phyloP scores from a whole-genome alignment of 2,888 invertebrate species.

The Melinaea marsaeus region DNA sequence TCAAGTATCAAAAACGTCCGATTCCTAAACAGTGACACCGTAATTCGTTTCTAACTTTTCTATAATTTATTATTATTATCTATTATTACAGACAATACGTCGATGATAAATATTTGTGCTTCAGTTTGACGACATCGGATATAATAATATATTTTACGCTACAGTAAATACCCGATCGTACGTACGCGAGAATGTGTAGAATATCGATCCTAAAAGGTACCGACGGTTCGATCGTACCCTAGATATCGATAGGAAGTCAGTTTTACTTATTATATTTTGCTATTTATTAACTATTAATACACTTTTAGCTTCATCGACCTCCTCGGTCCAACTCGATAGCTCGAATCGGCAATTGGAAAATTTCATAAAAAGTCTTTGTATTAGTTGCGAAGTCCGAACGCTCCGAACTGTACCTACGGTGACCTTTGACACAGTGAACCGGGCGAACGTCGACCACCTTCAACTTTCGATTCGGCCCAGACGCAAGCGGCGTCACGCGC shows the following conservation, averaged over 20 bases:
- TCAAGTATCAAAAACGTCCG: constrained; percentile 20
- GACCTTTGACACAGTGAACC: constrained; percentile 10
- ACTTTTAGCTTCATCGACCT: constrained; percentile 15
- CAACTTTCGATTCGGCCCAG: not conserved
- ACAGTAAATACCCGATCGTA: constrained; percentile 35
- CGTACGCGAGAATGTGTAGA: constrained; percentile 18
- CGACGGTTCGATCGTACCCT: constrained; percentile 48
- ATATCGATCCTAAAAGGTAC: constrained; percentile 30
- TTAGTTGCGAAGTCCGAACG: constrained; percentile 43
- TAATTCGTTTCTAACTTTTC: constrained; percentile 46
- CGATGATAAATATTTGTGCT: constrained; percentile 57
- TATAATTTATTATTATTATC: constrained; percentile 63
- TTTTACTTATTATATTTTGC: constrained; percentile 71
- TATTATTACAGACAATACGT: constrained; percentile 63
- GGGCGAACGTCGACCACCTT: constrained; percentile 6
- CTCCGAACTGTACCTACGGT: constrained; percentile 34
- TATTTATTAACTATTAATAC: constrained; percentile 63
- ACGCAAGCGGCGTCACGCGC: not conserved
- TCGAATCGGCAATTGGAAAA: constrained; percentile 50
- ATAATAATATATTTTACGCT: constrained; percentile 37
- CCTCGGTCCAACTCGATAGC: constrained; percentile 31
- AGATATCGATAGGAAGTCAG: constrained; percentile 75
- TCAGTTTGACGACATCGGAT: constrained; percentile 44
- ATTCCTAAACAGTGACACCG: constrained; percentile 28
- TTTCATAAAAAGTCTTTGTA: constrained; percentile 67